These are phyloP conservation scores for Phaethon lepturus DNA, from an alignment of 2,113 vertebrate genomes.

Conservation along the genomic window DNA sequence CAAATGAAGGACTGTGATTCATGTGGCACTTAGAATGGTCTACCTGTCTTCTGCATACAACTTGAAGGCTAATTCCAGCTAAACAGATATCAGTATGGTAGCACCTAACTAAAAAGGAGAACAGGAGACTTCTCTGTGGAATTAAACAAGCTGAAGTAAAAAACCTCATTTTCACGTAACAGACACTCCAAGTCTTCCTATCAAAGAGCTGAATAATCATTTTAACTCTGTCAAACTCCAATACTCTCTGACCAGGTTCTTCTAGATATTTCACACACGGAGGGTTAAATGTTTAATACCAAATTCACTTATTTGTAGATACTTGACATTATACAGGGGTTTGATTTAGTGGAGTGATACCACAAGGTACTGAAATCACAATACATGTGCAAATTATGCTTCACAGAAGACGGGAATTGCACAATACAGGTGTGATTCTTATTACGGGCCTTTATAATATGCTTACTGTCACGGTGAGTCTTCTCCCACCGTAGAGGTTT, in stretches of 20 bases:
- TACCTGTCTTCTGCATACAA: background rate
- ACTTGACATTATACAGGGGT: background rate
- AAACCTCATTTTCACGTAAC: background rate
- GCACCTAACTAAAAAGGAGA: background rate
- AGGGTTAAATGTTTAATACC: background rate
- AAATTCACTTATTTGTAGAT: background rate
- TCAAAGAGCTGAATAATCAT: background rate
- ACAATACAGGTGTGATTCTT: background rate
- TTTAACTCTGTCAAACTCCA: background rate
- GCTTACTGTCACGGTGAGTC: background rate
- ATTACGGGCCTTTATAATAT: background rate
- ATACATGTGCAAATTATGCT: background rate
- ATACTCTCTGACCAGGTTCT: background rate
- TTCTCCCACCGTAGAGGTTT: background rate
- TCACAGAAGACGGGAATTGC: background rate
- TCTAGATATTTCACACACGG: background rate
- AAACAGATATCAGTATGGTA: background rate
- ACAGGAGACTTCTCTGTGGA: background rate
- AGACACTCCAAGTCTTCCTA: background rate
- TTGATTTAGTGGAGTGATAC: background rate
- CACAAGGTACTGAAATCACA: background rate
- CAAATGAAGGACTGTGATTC: slow-evolving; percentile 47
- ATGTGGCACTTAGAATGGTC: slow-evolving; percentile 23
- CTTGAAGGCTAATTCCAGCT: background rate
- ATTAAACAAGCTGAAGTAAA: background rate